These are phyloP conservation scores for Hybos culiciformis DNA, from an alignment of 2,888 invertebrate species.

Conservation along the genomic window DNA sequence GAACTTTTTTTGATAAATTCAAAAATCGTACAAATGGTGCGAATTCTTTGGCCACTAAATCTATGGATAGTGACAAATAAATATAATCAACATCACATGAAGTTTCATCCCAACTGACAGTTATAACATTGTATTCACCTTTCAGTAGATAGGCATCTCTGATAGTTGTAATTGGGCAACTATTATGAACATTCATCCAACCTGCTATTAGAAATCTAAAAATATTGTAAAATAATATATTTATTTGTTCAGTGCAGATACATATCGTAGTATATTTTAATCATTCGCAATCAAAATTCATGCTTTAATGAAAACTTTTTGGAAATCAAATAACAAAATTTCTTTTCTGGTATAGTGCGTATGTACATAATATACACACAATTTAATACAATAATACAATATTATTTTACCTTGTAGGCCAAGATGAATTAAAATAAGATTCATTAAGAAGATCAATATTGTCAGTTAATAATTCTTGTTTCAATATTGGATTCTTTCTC, in stretches of 20 bases:
- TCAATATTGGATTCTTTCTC: slow-evolving; percentile 19
- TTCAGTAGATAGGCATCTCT: slow-evolving; percentile 26
- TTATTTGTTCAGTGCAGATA: background rate
- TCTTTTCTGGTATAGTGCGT: too few relatives aligned
- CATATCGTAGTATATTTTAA: slow-evolving; percentile 11
- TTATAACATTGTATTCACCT: slow-evolving; percentile 26
- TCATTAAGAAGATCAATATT: background rate
- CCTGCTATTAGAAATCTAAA: slow-evolving; percentile 25
- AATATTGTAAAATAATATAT: background rate
- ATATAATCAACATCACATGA: slow-evolving; percentile 23
- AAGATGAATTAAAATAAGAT: slow-evolving; percentile 25
- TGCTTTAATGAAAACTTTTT: too few relatives aligned
- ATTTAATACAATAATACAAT: background rate
- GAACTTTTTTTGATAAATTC: slow-evolving; percentile 18
- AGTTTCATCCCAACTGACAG: slow-evolving; percentile 29
- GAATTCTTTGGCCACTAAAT: slow-evolving; percentile 22
- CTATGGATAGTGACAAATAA: slow-evolving; percentile 23
- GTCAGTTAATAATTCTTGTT: slow-evolving; percentile 19
- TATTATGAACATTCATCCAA: slow-evolving; percentile 24
- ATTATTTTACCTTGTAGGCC: slow-evolving; percentile 24
- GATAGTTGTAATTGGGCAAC: slow-evolving; percentile 26
- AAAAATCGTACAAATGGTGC: slow-evolving; percentile 26
- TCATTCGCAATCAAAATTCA: background rate
- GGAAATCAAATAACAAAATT: too few relatives aligned
- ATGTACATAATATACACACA: too few relatives aligned